phyloP scores from a whole-genome alignment of 2,113 vertebrate genomes.

The Centropus unirufus region DNA sequence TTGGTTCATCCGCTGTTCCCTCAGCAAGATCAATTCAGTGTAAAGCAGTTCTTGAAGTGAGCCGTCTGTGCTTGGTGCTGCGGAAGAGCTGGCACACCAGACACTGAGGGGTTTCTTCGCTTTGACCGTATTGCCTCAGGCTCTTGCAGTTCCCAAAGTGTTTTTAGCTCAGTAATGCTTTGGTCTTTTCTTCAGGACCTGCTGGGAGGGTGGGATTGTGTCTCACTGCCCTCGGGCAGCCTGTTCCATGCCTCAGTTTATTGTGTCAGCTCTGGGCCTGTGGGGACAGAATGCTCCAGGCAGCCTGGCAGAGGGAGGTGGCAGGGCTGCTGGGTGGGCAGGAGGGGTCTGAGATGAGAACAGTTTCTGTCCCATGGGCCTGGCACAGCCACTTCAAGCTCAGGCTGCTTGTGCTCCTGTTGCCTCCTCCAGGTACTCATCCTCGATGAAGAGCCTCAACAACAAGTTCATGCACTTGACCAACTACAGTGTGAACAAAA shows the following conservation, averaged over 20 bases:
- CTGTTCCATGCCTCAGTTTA: not conserved
- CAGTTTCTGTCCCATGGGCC: not conserved
- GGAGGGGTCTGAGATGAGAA: not conserved
- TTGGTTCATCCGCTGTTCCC: not conserved
- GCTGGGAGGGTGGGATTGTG: not conserved
- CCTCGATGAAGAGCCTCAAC: constrained; percentile 92
- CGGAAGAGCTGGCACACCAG: not conserved
- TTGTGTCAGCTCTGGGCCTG: not conserved
- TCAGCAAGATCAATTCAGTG: not conserved
- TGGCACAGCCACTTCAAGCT: not conserved
- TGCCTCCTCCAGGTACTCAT: constrained; percentile 84
- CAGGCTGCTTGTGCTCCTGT: not conserved
- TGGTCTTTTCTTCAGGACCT: not conserved
- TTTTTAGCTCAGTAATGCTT: not conserved
- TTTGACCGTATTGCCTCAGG: not conserved
- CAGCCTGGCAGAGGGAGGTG: not conserved
- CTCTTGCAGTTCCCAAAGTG: not conserved
- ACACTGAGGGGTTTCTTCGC: not conserved
- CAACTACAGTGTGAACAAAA: constrained; percentile 99
- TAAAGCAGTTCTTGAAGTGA: not conserved
- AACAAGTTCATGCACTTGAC: constrained; percentile 99
- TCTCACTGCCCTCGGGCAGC: not conserved
- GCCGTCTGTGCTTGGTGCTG: not conserved
- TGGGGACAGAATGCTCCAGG: not conserved
- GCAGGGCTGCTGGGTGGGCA: not conserved